A percentile compares a stretch with the other conserved stretches of the same genome.
phyloP scores from a whole-genome alignment of 1,140 invertebrate genomes.

The Neotoxoptera formosana region DNA sequence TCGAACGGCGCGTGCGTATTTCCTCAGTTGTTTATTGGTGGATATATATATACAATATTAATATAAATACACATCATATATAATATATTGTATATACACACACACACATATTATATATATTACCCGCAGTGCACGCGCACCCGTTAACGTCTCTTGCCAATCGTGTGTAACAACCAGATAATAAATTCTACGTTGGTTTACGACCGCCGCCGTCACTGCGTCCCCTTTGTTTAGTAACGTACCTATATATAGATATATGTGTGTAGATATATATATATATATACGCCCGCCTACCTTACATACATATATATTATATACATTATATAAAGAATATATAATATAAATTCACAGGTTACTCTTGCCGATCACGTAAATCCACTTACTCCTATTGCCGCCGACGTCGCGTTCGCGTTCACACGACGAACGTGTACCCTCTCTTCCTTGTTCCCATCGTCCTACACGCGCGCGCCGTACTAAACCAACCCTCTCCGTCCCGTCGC shows the following conservation, averaged over 20 bases:
- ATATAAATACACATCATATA: not conserved
- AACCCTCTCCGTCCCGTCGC: not conserved
- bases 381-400: conserved; percentile 5
- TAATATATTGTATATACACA: not conserved
- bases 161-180: conserved; percentile 22
- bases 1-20: not conserved
- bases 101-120: too few relatives aligned
- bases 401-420: not conserved
- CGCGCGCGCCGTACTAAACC: not conserved
- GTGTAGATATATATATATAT: not conserved
- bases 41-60: not conserved
- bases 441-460: not conserved
- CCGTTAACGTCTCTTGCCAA: conserved; percentile 3
- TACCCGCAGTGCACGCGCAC: not conserved
- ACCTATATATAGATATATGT: conserved; percentile 8
- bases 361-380: conserved; percentile 36
- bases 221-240: not conserved
- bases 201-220: not conserved
- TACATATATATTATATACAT: not conserved
- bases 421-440: not conserved
- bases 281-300: not conserved
- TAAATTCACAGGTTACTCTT: conserved; percentile 8
- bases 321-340: conserved; percentile 8
- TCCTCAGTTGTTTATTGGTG: not conserved
- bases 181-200: conserved; percentile 1